Base-by-base conservation (phyloP, 2,797 vertebrate genomes). In the Catamblyrhynchus diadema region DNA sequence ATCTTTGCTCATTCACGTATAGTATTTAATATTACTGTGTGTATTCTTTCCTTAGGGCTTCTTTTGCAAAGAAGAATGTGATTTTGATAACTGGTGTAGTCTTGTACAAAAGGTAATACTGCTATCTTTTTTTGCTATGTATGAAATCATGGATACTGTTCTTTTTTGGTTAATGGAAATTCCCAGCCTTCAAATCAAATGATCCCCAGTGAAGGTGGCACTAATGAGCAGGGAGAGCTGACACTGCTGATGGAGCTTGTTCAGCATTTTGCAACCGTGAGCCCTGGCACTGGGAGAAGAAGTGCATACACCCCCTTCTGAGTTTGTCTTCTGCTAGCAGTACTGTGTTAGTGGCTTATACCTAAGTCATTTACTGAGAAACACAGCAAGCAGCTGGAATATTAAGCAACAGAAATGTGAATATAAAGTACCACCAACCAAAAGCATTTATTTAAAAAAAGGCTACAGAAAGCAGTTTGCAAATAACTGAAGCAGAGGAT, bases 21-120 rank as follows among this genome's bases (percentile, higher is more conserved):
- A 47, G 12, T 27, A 59, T 30, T 69, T 85, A 67, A 37, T 37
- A 35, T n/a, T 44, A 9, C n/a, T 41, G 0, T 86, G 6, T 75
- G 16, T 64, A 32, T 96, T 85, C 64, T 81, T 78, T 66, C 67
- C 57, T 81, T 87, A 99, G 98, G 98, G 98, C 70, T 99, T 99
- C 96, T 99, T 99, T 96, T 99, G 98, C 97, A 98, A 98, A 97
- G 98, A 98, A 96, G 98, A 99, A 96, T 98, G 98, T 86, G 98
- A 99, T 94, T 99, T 99, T 97, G 98, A 99, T 96, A 98, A 96
- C 94, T 99, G 98, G 98, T 99, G 98, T 94, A 96, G 94, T 91
- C 98, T 98, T 81, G 98, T 99, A 93, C 98, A 98, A 94, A 98
- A 98, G 98, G 98, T 99, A 98, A 94, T 32, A 10, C 18, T 21